Base-by-base conservation (phyloP, 2,888 invertebrate genomes). In the Gymnocheta viridis region DNA sequence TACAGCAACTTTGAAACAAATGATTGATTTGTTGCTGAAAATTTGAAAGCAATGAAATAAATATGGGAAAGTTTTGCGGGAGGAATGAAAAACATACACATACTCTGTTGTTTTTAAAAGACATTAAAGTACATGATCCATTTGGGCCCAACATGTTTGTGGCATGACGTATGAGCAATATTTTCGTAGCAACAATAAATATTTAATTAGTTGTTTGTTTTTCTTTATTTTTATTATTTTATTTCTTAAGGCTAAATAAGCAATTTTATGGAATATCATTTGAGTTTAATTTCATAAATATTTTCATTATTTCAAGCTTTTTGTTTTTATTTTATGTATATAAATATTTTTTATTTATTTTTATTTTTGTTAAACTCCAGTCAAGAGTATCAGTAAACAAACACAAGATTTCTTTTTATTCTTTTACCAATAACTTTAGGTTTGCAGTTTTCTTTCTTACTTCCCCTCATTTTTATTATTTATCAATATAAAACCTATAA, bases 401-500 rank as follows among this genome's bases (percentile, higher is more conserved):
- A 67, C 14, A 17, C n/a, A 14, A 47, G 35, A 32, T 54, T 62
- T 64, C 27, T 22, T 44, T 29, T 27, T 27, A 9, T 44, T 32
- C 7, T 17, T 22, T 22, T 58, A 17, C 6, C 35, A 35, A 35
- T 35, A 17, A 9, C 19, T 51, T 38, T 10, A 27, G 35, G n/a
- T 47, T 66, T 29, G 47, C 49, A 62, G 62, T 38, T 62, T 32
- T 14, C 17, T 32, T 76, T 24, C 6, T 0, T 17, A 2, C 9
- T 0, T 47, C 14, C 6, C 9, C 2, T 47, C 14, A 1, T 35
- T 60, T 69, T 77, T 56, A 47, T 62, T 29, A 32, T 47, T 66
- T 47, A 44, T 74, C 80, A 80, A 83, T 83, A 80, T 54, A 80
- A 80, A 83, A 66, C 14, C 66, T 19, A 83, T 83, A 80, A 78